Evolutionary conservation across 92 coral and sea anemone species (phyloP).

Genomic region (Diadumene lineata): DNA sequence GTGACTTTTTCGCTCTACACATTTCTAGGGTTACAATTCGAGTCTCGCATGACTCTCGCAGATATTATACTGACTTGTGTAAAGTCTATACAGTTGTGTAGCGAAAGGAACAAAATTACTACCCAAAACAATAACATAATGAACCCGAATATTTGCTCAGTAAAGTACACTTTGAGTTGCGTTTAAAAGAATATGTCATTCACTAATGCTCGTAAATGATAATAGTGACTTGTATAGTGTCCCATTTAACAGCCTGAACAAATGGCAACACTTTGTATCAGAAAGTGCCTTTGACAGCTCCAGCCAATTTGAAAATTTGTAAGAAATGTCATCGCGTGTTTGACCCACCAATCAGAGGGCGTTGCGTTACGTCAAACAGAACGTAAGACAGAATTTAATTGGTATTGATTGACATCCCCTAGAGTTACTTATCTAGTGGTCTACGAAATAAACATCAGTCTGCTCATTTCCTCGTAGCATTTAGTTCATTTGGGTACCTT

Average conservation of each 20-base stretch:
- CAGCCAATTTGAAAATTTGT: constrained; percentile 99
- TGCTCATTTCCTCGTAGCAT: constrained; percentile 96
- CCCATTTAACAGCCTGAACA: constrained; percentile 99
- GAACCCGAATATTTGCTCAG: constrained; percentile 98
- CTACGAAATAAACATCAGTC: constrained; percentile 98
- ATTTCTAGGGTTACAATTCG: constrained; percentile 73
- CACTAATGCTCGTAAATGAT: constrained; percentile 93
- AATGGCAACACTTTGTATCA: constrained; percentile 99
- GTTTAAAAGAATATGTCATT: constrained; percentile 97
- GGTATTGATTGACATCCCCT: constrained; percentile 99
- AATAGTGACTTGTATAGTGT: constrained; percentile 97
- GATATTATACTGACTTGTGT: constrained; percentile 33
- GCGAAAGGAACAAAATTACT: constrained; percentile 67
- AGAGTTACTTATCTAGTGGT: constrained; percentile 97
- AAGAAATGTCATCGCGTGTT: constrained; percentile 99
- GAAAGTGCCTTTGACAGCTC: constrained; percentile 98
- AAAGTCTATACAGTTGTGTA: constrained; percentile 59
- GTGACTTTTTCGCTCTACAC: constrained; percentile 73
- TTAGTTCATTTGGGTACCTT: constrained; percentile 95
- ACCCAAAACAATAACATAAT: constrained; percentile 94
- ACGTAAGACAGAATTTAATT: constrained; percentile 99
- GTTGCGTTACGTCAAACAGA: constrained; percentile 96
- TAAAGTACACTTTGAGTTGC: constrained; percentile 96
- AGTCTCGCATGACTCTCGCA: constrained; percentile 39
- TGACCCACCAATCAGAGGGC: constrained; percentile 97